Evolutionary conservation across 2,113 vertebrate genomes (phyloP).

Genomic region (Chascanopsetta lugubris): DNA sequence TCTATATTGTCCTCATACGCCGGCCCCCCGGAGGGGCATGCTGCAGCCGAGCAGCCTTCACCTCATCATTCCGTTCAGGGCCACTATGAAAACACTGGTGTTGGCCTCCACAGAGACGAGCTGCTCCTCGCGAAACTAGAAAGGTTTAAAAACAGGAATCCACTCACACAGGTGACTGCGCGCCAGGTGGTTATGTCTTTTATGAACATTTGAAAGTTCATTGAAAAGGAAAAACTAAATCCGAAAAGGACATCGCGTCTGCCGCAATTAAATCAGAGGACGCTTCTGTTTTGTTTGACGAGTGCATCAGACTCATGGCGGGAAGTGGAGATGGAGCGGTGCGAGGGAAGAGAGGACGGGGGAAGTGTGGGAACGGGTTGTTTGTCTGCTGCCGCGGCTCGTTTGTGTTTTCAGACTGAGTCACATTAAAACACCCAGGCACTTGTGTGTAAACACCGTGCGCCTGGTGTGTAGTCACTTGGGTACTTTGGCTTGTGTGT

Average conservation of each 20-base stretch:
- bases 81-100: too few species aligned
- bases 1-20: too few species aligned
- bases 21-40: too few species aligned
- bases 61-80: too few species aligned
- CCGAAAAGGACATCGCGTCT: constrained; percentile 19
- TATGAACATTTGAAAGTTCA: too few species aligned
- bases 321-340: constrained; percentile 60
- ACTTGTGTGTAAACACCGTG: constrained; percentile 26
- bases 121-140: too few species aligned
- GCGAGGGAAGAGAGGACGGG: constrained; percentile 54
- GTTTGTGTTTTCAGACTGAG: constrained; percentile 60
- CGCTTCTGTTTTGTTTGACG: constrained; percentile 49
- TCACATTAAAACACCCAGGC: constrained; percentile 53
- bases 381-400: constrained; percentile 67
- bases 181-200: too few species aligned
- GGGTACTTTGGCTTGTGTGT: constrained; percentile 7
- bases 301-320: constrained; percentile 38
- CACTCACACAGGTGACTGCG: too few species aligned
- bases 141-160: too few species aligned
- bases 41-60: too few species aligned
- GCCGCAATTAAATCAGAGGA: constrained; percentile 53
- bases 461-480: constrained; percentile 8
- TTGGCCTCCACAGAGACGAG: too few species aligned
- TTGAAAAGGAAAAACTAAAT: constrained; percentile 17
- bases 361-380: constrained; percentile 56